Percentiles rank a stretch among this genome's conserved stretches.
phyloP scores from a whole-genome alignment of 2,113 vertebrate species.

The Bubo scandiacus region DNA sequence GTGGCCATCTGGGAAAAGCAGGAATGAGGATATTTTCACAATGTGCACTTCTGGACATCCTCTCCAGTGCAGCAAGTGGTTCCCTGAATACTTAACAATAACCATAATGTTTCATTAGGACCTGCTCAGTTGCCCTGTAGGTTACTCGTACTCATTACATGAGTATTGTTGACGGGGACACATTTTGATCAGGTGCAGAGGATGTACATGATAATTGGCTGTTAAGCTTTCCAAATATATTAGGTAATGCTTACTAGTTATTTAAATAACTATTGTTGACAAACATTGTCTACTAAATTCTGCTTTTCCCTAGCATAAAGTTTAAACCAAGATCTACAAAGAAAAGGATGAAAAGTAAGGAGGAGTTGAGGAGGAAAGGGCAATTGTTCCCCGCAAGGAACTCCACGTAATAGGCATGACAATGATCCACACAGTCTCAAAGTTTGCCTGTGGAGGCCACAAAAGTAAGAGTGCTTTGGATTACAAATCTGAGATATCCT shows the following conservation, averaged over 20 bases:
- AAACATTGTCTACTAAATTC: not conserved
- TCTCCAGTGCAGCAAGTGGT: not conserved
- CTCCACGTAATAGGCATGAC: fast-evolving
- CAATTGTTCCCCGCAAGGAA: not conserved
- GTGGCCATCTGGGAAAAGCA: not conserved
- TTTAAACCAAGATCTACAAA: not conserved
- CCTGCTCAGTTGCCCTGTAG: not conserved
- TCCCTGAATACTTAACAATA: not conserved
- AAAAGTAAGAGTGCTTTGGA: not conserved
- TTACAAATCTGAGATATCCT: not conserved
- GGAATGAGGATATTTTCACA: not conserved
- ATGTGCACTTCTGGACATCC: not conserved
- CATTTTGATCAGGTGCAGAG: not conserved
- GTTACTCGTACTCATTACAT: not conserved
- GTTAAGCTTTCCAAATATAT: not conserved
- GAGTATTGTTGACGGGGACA: not conserved
- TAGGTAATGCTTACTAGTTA: not conserved
- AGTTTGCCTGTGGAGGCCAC: not conserved
- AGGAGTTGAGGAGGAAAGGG: not conserved
- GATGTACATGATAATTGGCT: not conserved
- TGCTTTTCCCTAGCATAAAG: not conserved
- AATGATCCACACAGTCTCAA: too few species aligned
- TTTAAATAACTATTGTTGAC: not conserved
- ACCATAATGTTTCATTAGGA: not conserved
- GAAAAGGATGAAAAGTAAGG: not conserved